phyloP scores from a whole-genome alignment of 2,113 vertebrate genomes.

The Tursiops truncatus region DNA sequence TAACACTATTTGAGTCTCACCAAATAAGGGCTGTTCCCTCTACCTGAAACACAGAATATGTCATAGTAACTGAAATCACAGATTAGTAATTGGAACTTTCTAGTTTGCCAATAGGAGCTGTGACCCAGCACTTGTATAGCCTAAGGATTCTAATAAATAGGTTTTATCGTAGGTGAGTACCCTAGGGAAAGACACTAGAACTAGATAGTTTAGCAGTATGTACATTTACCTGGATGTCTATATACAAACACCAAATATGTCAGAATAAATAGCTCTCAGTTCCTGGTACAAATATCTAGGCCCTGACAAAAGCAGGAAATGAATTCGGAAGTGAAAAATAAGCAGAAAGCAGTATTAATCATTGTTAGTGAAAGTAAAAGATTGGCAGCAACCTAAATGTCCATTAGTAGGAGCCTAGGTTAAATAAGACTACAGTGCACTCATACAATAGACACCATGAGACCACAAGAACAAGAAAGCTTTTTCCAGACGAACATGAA shows the following conservation, averaged over 20 bases:
- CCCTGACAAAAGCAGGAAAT: neutral
- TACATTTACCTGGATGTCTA: neutral
- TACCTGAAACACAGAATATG: neutral
- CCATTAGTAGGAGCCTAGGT: neutral
- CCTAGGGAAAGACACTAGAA: neutral
- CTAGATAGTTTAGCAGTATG: neutral
- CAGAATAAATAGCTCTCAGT: neutral
- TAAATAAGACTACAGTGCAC: neutral
- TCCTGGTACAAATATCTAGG: neutral
- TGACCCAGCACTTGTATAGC: neutral
- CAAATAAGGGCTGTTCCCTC: neutral
- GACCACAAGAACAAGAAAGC: neutral
- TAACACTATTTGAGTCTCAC: neutral
- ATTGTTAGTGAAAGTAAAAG: constrained; percentile 8
- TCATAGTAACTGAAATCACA: neutral
- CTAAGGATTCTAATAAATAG: neutral
- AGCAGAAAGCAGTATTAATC: neutral
- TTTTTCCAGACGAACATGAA: neutral
- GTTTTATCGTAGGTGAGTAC: neutral
- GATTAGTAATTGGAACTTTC: neutral
- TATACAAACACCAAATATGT: neutral
- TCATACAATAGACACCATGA: neutral
- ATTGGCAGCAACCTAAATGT: neutral
- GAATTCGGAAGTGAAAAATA: constrained; percentile 16
- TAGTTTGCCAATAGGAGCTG: neutral